Conservation (phyloP, 2,888 invertebrate species). For the Lycaena phlaeas region DNA sequence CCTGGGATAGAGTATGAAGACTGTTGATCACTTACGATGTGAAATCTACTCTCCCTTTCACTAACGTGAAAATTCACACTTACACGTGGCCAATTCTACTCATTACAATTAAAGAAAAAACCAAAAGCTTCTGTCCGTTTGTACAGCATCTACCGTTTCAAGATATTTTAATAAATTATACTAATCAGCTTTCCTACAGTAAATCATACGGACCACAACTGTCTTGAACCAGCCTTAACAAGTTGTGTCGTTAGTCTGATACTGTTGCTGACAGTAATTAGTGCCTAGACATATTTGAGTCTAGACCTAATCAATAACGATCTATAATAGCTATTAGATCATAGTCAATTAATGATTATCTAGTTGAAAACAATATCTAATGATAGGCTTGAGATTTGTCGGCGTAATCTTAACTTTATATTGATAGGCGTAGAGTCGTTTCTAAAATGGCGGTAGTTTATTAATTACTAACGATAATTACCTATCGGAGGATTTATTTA, state of each 20-base stretch:
- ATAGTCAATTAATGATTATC: slow-evolving; percentile 37
- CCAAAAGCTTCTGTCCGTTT: no score
- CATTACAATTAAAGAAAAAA: no score
- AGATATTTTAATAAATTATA: no score
- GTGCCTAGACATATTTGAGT: slow-evolving; percentile 1
- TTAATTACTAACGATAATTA: no score
- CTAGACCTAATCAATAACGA: slow-evolving; percentile 7
- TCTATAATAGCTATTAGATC: slow-evolving; percentile 27
- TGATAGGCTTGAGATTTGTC: slow-evolving; percentile 16
- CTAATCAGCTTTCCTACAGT: not conserved
- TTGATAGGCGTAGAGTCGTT: not conserved
- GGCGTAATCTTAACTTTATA: not conserved
- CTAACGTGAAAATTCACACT: no score
- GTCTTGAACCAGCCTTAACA: slow-evolving; percentile 1
- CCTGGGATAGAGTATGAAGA: no score
- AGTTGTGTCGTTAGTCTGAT: slow-evolving; percentile 21
- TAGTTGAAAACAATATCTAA: slow-evolving; percentile 21
- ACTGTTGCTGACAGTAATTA: slow-evolving; percentile 38
- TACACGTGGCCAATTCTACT: no score
- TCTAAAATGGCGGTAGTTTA: no score
- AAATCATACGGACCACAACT: not conserved
- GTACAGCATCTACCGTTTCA: no score
- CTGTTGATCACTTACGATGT: no score
- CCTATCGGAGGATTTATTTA: no score
- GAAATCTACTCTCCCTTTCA: no score